phyloP scores from a whole-genome alignment of 1,140 invertebrate species.

The Brachionus angularis region DNA sequence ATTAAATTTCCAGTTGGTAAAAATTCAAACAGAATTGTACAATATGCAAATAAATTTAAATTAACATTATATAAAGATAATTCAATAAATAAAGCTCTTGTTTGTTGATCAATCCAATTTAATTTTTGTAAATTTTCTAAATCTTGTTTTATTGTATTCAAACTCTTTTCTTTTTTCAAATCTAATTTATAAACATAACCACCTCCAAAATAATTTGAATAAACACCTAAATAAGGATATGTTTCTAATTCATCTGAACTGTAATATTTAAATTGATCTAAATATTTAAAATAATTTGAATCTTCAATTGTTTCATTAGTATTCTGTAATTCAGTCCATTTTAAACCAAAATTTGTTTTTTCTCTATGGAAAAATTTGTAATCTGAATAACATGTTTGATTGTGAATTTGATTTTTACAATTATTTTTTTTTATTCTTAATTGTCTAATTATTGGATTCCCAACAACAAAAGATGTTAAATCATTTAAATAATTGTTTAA shows the following conservation, averaged over 20 bases:
- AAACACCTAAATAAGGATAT: too few species aligned
- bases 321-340: not conserved
- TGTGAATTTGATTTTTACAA: too few species aligned
- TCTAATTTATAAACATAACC: conserved; percentile 45
- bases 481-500: conserved; percentile 61
- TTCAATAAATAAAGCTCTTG: conserved; percentile 65
- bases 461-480: conserved; percentile 61
- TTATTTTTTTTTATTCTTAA: not conserved
- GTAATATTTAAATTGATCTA: too few species aligned
- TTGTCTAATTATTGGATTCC: conserved; percentile 60
- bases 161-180: too few species aligned
- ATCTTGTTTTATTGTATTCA: too few species aligned
- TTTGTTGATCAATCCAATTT: conserved; percentile 64
- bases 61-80: too few species aligned
- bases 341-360: not conserved
- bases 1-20: too few species aligned
- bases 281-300: too few species aligned
- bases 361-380: not conserved
- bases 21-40: too few species aligned
- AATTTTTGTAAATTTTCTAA: not conserved
- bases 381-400: not conserved
- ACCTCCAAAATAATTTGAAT: too few species aligned
- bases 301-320: not conserved
- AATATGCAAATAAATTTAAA: too few species aligned
- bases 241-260: too few species aligned